Percentiles rank a stretch among this genome's conserved stretches.
Conservation (phyloP, 1,140 invertebrate species). For the Nautilus pompilius region DNA sequence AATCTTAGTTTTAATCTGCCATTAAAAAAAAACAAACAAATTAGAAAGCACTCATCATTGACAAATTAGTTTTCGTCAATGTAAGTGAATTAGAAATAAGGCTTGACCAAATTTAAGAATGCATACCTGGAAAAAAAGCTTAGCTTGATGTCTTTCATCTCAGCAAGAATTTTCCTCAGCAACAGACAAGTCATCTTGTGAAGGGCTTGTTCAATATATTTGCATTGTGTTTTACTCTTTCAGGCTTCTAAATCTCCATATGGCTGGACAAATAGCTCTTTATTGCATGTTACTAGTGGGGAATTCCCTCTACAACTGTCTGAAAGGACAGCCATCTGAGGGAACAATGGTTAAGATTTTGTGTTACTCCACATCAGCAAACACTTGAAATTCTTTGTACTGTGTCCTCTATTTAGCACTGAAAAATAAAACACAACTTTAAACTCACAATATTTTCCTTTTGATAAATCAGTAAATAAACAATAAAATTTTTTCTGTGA, state of each 20-base stretch:
- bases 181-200: constrained; percentile 7
- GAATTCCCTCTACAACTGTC: constrained; percentile 5
- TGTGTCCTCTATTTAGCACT: constrained; percentile 15
- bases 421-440: constrained; percentile 9
- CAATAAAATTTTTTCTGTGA: too few relatives aligned
- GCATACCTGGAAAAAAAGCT: too few relatives aligned
- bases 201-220: background rate
- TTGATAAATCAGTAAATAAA: too few relatives aligned
- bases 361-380: constrained; percentile 17
- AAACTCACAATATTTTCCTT: too few relatives aligned
- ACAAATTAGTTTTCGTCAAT: too few relatives aligned
- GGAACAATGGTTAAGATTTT: constrained; percentile 21
- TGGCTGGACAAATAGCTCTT: constrained; percentile 15
- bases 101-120: too few relatives aligned
- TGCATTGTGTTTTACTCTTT: constrained; percentile 6
- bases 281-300: constrained; percentile 13
- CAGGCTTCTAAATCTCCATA: constrained; percentile 16
- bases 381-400: constrained; percentile 21
- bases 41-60: too few relatives aligned
- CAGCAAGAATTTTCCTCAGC: constrained; percentile 7
- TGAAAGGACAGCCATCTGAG: constrained; percentile 18
- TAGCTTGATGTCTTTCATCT: constrained; percentile 14
- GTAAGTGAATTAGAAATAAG: too few relatives aligned
- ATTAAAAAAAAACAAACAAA: too few relatives aligned
- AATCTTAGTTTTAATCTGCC: too few relatives aligned